phyloP scores from a whole-genome alignment of 2,888 invertebrate genomes.

The Cephus pulcher region DNA sequence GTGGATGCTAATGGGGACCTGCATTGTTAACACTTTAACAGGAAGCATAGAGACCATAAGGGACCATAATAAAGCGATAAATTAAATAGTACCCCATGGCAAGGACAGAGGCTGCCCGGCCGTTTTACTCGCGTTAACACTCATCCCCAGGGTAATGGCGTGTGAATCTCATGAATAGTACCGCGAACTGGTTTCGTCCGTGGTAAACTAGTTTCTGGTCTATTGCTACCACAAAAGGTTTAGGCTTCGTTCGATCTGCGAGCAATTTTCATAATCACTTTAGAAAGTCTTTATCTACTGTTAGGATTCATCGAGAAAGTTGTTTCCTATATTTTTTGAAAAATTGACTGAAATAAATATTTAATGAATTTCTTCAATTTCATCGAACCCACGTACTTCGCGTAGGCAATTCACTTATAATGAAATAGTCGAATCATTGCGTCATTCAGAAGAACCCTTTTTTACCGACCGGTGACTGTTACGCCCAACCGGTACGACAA shows the following conservation, averaged over 20 bases:
- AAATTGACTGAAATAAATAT: background rate
- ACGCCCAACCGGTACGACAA: background rate
- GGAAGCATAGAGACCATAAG: background rate
- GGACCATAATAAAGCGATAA: constrained; percentile 50
- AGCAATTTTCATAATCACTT: background rate
- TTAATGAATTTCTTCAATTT: background rate
- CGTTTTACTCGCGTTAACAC: constrained; percentile 32
- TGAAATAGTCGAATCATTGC: background rate
- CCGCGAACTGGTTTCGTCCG: constrained; percentile 18
- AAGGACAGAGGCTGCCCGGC: background rate
- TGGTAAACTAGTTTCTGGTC: background rate
- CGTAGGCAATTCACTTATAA: background rate
- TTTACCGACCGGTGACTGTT: background rate
- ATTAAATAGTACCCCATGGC: constrained; percentile 36
- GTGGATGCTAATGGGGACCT: background rate
- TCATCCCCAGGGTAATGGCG: constrained; percentile 45
- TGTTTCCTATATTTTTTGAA: background rate
- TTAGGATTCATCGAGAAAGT: background rate
- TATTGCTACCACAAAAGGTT: background rate
- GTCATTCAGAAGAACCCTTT: background rate
- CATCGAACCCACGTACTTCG: background rate
- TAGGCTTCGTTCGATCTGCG: background rate
- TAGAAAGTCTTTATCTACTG: background rate
- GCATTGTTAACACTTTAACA: background rate
- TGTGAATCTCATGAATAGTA: constrained; percentile 44